Base-by-base conservation (phyloP, 2,888 invertebrate genomes). In the Uloborus plumipes region DNA sequence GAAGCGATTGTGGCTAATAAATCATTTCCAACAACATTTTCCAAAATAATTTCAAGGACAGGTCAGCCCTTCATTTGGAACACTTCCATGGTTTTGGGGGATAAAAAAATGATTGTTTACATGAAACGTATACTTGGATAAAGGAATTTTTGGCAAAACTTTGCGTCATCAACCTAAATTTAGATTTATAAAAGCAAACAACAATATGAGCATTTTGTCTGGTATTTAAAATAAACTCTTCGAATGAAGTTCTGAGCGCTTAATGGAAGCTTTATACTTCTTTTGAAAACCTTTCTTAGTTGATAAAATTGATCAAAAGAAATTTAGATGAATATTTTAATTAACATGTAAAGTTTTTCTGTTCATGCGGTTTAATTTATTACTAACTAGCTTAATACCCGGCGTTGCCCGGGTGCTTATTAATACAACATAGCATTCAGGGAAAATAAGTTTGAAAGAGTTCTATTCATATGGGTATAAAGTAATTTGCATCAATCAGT, bases 161-260 rank as follows among this genome's bases (percentile, higher is more conserved):
- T 55, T 55, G 50, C 13, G 53, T n/a, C 49, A 67, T 47, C 51
- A 55, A 61, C 20, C 58, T 81, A 81, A 70, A 81, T 70, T 81
- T 81, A 81, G 80, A 58, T 14, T 18, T 70, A 69, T 70, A 74
- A 70, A 81, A 81, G 73, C 69, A 81, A 74, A 58, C 49, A 70
- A 70, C 74, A 73, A 70, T 69, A 31, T 73, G 16, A 49, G 22
- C 50, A 26, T 72, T 66, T 71, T 59, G 55, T 59, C 58, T 47
- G 13, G 6, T 53, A 16, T 26, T 70, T 39, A 22, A 58, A 67
- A 49, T 58, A 59, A 67, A 64, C 64, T 50, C n/a, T 3, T 16
- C 26, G 26, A 50, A 7, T 51, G 6, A 6, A 15, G 26, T 53
- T 67, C 53, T 39, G 39, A 11, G 39, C 39, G 3, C 39, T 11